These are phyloP conservation scores for Plebejus argus DNA, from an alignment of 2,888 invertebrate genomes.

Conservation along the genomic window DNA sequence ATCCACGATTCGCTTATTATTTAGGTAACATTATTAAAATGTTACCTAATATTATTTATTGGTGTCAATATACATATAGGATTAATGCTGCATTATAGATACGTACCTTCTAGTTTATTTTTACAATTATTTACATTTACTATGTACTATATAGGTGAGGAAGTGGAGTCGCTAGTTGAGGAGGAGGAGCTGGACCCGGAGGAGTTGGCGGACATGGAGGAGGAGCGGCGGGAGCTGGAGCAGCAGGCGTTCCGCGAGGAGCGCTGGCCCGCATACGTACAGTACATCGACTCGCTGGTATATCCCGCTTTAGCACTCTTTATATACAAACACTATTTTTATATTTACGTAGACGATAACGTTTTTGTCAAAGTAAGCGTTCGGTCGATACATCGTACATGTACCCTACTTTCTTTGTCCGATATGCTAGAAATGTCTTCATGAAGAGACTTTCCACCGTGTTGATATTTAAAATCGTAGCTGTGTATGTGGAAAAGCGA, in stretches of 20 bases:
- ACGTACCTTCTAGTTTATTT: background rate
- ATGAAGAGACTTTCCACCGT: too few relatives aligned
- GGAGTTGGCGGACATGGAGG: constrained; percentile 69
- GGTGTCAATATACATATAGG: too few relatives aligned
- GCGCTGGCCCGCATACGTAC: constrained; percentile 76
- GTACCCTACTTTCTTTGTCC: too few relatives aligned
- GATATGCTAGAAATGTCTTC: too few relatives aligned
- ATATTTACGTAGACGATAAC: background rate
- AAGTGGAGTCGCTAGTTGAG: constrained; percentile 65
- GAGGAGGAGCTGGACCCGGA: constrained; percentile 64
- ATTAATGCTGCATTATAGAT: too few relatives aligned
- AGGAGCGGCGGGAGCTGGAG: constrained; percentile 66
- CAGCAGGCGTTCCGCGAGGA: constrained; percentile 62
- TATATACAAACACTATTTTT: background rate
- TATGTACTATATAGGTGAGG: constrained; percentile 53
- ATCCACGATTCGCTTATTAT: too few relatives aligned
- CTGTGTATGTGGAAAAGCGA: too few relatives aligned
- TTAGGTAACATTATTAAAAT: too few relatives aligned
- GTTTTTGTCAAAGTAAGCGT: too few relatives aligned
- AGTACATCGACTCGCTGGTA: constrained; percentile 71
- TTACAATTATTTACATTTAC: background rate
- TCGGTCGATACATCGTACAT: too few relatives aligned
- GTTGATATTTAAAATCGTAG: too few relatives aligned
- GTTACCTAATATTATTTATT: too few relatives aligned
- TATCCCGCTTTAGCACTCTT: constrained; percentile 23